Conservation (phyloP, 2,113 vertebrate species). For the Rhineura floridana region DNA sequence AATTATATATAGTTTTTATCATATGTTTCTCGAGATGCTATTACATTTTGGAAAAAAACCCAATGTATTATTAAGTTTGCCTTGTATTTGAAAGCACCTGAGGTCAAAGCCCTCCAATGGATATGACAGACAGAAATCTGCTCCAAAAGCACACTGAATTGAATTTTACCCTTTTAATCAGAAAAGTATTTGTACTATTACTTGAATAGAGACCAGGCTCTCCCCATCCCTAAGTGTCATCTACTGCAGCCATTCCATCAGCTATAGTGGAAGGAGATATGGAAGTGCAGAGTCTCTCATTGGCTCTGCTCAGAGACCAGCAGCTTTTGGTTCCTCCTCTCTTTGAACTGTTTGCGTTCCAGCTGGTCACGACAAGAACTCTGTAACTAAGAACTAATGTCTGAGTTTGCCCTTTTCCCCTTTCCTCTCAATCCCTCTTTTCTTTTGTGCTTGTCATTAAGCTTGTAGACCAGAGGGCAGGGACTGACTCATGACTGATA, state of each 20-base stretch:
- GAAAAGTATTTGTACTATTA: not conserved
- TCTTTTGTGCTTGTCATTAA: not conserved
- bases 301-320: too few relatives aligned
- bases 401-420: too few relatives aligned
- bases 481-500: not conserved
- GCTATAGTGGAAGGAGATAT: too few relatives aligned
- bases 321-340: too few relatives aligned
- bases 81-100: not conserved
- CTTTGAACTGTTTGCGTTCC: too few relatives aligned
- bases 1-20: not conserved
- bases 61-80: not conserved
- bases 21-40: not conserved
- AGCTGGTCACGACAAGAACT: too few relatives aligned
- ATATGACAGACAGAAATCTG: not conserved
- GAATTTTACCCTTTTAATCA: not conserved
- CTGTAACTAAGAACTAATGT: too few relatives aligned
- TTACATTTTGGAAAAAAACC: not conserved
- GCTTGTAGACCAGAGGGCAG: not conserved
- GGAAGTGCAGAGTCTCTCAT: too few relatives aligned
- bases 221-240: too few relatives aligned
- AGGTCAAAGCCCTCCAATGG: not conserved
- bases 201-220: not conserved
- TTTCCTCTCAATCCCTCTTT: not conserved
- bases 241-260: too few relatives aligned
- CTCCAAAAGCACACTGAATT: not conserved